Base-by-base conservation (phyloP, 2,113 vertebrate species). In the Tyto alba region DNA sequence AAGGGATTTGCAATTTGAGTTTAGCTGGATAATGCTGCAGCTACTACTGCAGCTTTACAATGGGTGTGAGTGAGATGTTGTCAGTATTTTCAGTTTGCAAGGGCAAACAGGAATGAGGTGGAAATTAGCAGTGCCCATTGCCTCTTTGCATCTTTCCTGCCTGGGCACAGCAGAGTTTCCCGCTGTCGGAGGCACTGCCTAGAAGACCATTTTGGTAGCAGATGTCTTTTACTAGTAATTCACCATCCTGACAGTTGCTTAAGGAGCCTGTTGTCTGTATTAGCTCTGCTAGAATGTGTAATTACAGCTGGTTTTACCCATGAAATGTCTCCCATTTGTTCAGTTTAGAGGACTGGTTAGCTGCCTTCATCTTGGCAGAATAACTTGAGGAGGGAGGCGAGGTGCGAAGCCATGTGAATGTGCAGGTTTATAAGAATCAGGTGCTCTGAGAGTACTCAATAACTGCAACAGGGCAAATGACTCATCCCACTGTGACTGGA, bases 11-110 rank as follows among this genome's bases (percentile, higher is more conserved):
- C 22, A 20, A 2, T 78, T 45, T 38, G 60, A 30, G 30, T 43
- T 56, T 9, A 10, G 27, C 36, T 8, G 48, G 82, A 20, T 86
- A 25, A 38, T 29, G 59, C 72, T 53, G 71, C 74, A 64, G 60
- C 55, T 86, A 0, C 72, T 62, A 2, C 36, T 80, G 72, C 20
- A 30, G 45, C 50, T 72, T 48, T 55, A 13, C 2, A 0, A 0
- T 1, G 18, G 68, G 17, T 1, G 0, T 3, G 71, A 40, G 48
- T 3, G 76, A 81, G 69, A 45, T 74, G 36, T 2, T 66, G 75
- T 17, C 36, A 16, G 43, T 36, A 4, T 64, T 79, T 86, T 7
- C 14, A 19, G 53, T 72, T 43, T 68, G 26, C 19, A n/a, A 29
- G 67, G 55, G 62, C 45, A 45, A 73, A 34, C 16, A 10, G 72